Conservation (phyloP, 2,113 vertebrate species). For the Phaethon lepturus region DNA sequence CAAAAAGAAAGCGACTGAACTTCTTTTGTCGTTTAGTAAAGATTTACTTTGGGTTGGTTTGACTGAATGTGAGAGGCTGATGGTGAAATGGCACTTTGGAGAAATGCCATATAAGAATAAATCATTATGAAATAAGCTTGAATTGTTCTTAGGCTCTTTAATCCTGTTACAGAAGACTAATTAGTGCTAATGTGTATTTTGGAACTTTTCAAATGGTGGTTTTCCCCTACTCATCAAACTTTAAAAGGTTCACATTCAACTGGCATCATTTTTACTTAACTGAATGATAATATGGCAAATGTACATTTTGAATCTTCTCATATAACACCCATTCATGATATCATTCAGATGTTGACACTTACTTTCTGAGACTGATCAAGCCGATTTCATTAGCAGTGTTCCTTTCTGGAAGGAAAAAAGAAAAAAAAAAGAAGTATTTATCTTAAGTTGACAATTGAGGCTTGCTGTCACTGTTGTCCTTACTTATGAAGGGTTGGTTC, state of each 20-base stretch:
- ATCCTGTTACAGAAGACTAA: constrained; percentile 13
- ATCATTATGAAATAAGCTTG: constrained; percentile 29
- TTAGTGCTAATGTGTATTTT: not conserved
- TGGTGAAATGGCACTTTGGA: not conserved
- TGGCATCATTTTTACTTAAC: not conserved
- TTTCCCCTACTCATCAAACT: not conserved
- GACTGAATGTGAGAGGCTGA: not conserved
- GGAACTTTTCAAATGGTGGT: not conserved
- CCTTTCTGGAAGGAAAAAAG: not conserved
- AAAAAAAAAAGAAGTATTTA: not conserved
- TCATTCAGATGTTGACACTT: not conserved
- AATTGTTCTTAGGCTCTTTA: not conserved
- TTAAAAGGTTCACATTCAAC: not conserved
- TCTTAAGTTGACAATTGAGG: not conserved
- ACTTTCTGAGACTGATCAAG: not conserved
- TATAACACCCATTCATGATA: not conserved
- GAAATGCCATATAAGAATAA: not conserved
- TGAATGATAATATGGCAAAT: not conserved
- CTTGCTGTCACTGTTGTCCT: not conserved
- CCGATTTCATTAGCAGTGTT: not conserved
- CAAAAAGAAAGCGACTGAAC: not conserved
- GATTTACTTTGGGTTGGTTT: not conserved
- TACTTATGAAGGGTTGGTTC: not conserved
- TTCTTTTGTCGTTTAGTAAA: not conserved
- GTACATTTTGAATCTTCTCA: not conserved